Evolutionary conservation across 92 coral and sea anemone genomes (phyloP).

Genomic region (Meandrina meandrites): DNA sequence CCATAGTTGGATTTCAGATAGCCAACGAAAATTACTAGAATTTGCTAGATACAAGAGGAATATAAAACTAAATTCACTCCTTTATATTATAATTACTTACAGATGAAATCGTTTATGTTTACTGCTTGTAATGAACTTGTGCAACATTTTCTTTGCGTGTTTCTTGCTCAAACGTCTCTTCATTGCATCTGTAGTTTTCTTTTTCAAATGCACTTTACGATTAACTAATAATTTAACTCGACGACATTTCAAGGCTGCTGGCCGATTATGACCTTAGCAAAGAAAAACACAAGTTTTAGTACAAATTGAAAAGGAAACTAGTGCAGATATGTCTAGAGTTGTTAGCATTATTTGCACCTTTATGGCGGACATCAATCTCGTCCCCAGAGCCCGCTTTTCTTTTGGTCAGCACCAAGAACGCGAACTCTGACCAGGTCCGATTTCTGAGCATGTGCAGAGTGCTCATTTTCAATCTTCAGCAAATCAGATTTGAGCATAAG

Average conservation of each 20-base stretch:
- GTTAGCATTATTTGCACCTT: not conserved
- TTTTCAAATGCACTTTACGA: constrained; percentile 14
- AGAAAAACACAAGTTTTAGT: not conserved
- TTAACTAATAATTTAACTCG: constrained; percentile 29
- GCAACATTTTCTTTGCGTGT: not conserved
- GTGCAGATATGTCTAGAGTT: not conserved
- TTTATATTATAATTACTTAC: constrained; percentile 9
- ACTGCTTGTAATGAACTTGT: constrained; percentile 2
- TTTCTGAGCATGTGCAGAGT: no score
- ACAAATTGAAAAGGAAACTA: not conserved
- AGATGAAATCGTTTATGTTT: constrained; percentile 6
- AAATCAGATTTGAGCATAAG: no score
- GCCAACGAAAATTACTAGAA: not conserved
- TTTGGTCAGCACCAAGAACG: no score
- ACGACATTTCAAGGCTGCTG: constrained; percentile 30
- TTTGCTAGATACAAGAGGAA: not conserved
- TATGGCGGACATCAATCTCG: no score
- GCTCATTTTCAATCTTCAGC: no score
- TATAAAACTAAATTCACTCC: not conserved
- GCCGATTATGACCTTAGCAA: not conserved
- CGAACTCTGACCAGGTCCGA: no score
- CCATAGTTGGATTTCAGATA: not conserved
- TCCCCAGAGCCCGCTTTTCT: no score
- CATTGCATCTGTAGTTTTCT: constrained; percentile 5
- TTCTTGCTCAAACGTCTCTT: constrained; percentile 8